Percentiles rank a stretch among this genome's conserved stretches.
Evolutionary conservation across 2,888 invertebrate species (phyloP).

Genomic region (Ganaspis brasiliensis): DNA sequence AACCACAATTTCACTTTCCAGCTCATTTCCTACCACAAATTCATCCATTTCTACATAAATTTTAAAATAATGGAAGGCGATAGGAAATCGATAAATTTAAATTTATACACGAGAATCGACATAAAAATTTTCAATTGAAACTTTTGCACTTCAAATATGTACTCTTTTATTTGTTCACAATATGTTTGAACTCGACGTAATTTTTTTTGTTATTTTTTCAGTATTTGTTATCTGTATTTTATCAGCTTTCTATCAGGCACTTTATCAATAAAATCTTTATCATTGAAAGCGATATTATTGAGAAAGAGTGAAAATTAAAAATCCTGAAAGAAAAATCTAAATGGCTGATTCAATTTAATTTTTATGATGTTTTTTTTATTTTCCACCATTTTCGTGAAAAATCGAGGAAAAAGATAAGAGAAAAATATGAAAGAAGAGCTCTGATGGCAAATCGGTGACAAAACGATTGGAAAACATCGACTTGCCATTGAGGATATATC

Average conservation of each 20-base stretch:
- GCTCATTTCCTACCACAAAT: background rate
- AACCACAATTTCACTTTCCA: slow-evolving; percentile 14
- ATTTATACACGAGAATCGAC: background rate
- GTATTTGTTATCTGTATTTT: no score
- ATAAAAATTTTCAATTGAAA: background rate
- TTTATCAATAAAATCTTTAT: no score
- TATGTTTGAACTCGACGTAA: no score
- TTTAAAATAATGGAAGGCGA: background rate
- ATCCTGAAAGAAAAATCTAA: no score
- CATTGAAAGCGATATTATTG: no score
- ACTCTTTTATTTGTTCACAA: no score
- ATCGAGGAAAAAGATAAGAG: background rate
- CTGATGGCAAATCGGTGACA: slow-evolving; percentile 30
- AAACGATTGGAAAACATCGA: slow-evolving; percentile 36
- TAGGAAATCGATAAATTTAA: background rate
- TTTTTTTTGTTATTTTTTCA: no score
- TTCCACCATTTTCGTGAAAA: background rate
- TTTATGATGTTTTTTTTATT: background rate
- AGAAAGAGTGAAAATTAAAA: no score
- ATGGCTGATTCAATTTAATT: no score
- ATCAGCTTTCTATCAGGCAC: no score
- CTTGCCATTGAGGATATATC: slow-evolving; percentile 30
- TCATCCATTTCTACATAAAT: background rate
- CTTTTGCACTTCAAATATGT: background rate
- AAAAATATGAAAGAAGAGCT: slow-evolving; percentile 5